These are phyloP conservation scores for Ricordea florida DNA, from an alignment of 92 coral and sea anemone genomes.

Conservation along the genomic window DNA sequence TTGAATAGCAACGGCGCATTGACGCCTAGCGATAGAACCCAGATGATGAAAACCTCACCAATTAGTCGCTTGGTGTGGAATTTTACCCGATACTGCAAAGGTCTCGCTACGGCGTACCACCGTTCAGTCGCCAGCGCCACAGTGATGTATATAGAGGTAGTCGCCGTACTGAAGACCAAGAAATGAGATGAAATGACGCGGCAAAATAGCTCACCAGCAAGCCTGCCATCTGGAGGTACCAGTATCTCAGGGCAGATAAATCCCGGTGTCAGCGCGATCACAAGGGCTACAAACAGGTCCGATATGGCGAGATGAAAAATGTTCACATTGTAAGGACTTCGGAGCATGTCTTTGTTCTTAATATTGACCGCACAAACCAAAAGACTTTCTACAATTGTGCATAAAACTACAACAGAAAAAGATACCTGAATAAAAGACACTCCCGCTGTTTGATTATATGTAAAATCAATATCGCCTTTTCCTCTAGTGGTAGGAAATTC, in stretches of 20 bases:
- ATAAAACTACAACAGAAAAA: slow-evolving; percentile 28
- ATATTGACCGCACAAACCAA: slow-evolving; percentile 54
- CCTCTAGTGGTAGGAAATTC: no score
- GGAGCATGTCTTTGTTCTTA: slow-evolving; percentile 46
- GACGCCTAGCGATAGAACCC: slow-evolving; percentile 21
- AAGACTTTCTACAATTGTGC: slow-evolving; percentile 40
- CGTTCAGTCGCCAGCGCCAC: slow-evolving; percentile 59
- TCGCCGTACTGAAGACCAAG: slow-evolving; percentile 38
- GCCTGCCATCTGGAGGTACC: slow-evolving; percentile 11
- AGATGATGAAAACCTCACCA: slow-evolving; percentile 28
- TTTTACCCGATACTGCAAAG: slow-evolving; percentile 49
- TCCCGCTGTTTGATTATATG: no score
- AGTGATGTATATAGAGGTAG: slow-evolving; percentile 53
- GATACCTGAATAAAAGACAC: slow-evolving; percentile 6
- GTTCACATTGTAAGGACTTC: slow-evolving; percentile 51
- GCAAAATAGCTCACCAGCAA: slow-evolving; percentile 43
- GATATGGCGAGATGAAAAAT: slow-evolving; percentile 59
- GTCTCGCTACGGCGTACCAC: slow-evolving; percentile 69
- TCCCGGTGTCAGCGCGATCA: slow-evolving; percentile 56
- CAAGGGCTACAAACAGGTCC: slow-evolving; percentile 44
- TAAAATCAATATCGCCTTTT: no score
- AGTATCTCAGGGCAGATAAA: slow-evolving; percentile 39
- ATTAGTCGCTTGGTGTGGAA: slow-evolving; percentile 51
- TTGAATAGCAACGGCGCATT: slow-evolving; percentile 47
- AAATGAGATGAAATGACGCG: slow-evolving; percentile 61